Evolutionary conservation across 2,797 vertebrate species (phyloP).

Genomic region (Loriculus beryllinus): DNA sequence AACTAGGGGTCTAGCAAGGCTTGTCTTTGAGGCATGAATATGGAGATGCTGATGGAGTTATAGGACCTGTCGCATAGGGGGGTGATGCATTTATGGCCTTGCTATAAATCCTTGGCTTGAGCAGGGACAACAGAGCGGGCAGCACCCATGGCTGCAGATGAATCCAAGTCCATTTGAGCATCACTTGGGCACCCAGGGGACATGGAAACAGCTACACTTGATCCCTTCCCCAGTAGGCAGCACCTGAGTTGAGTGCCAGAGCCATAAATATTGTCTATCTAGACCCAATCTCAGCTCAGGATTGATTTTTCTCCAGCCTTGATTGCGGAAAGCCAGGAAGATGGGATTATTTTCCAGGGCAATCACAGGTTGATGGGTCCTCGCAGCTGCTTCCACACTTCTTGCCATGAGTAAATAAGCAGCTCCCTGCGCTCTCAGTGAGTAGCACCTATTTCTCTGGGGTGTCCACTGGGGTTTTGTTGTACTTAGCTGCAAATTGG

Average conservation of each 20-base stretch:
- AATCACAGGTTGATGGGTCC: conserved; percentile 58
- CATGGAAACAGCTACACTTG: not conserved
- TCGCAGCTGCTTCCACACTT: conserved; percentile 63
- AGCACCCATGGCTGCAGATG: accelerated
- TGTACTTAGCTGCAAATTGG: conserved; percentile 19
- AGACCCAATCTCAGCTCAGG: conserved; percentile 34
- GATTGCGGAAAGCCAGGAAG: not conserved
- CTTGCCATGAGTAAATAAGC: conserved; percentile 30
- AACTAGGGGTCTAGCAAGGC: accelerated
- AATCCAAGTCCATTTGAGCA: not conserved
- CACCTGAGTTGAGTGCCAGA: not conserved
- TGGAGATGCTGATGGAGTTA: not conserved
- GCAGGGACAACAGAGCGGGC: accelerated
- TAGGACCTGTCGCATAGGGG: accelerated
- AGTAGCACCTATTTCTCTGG: conserved; percentile 5
- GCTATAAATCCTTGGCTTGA: not conserved
- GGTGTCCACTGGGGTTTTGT: not conserved
- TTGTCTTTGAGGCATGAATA: accelerated
- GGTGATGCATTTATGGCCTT: not conserved
- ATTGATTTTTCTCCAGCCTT: conserved; percentile 63
- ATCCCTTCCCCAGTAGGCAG: not conserved
- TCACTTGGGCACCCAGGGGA: not conserved
- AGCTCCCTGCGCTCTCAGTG: not conserved
- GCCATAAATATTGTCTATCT: conserved; percentile 61
- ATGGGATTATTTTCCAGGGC: conserved; percentile 67